Percentiles rank a stretch among this genome's conserved stretches.
Conservation (phyloP, 2,797 vertebrate species). For the Dryobates pubescens region DNA sequence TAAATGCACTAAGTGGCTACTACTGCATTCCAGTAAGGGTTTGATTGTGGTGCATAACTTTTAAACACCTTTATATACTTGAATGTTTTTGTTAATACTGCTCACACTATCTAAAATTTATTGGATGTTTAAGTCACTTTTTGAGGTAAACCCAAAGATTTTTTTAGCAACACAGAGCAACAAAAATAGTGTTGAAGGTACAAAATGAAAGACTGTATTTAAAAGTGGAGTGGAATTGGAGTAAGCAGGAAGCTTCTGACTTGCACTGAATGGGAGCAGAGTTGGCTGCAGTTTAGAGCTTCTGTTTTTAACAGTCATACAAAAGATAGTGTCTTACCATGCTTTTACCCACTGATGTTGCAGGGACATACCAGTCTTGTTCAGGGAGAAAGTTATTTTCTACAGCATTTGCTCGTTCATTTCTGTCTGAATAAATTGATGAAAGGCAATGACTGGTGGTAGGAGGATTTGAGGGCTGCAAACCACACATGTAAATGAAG, state of each 20-base stretch:
- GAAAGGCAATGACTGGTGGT: neutral
- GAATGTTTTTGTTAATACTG: neutral
- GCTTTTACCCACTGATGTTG: neutral
- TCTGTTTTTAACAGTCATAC: neutral
- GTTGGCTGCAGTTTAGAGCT: neutral
- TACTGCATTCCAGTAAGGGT: neutral
- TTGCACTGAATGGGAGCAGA: fast-evolving
- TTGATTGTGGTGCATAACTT: neutral
- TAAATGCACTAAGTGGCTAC: neutral
- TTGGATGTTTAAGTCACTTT: neutral
- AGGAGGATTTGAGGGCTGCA: neutral
- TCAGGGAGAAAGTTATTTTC: neutral
- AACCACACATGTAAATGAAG: fast-evolving
- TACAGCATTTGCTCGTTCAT: neutral
- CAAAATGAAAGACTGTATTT: neutral
- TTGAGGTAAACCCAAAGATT: neutral
- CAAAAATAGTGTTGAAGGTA: neutral
- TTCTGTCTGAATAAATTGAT: neutral
- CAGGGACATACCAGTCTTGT: neutral
- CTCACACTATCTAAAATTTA: neutral
- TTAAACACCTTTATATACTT: neutral
- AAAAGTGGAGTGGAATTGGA: neutral
- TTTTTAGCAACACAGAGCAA: neutral
- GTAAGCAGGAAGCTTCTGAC: neutral
- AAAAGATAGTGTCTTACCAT: neutral